These are phyloP conservation scores for Helarctos malayanus DNA, from an alignment of 2,797 vertebrate species.

Conservation along the genomic window DNA sequence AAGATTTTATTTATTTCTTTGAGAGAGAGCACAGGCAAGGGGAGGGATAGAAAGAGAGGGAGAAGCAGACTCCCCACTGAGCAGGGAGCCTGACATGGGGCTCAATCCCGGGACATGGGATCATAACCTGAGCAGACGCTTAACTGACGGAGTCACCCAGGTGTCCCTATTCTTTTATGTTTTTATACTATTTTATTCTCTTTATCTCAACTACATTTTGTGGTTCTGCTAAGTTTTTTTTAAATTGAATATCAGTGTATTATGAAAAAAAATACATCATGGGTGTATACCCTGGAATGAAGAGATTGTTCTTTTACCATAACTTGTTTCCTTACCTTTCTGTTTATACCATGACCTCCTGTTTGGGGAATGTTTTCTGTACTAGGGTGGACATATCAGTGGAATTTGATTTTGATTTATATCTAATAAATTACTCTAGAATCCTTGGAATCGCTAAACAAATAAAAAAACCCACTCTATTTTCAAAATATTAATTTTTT, in stretches of 20 bases:
- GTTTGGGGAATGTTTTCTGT: not conserved
- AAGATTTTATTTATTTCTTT: no score
- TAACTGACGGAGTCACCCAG: no score
- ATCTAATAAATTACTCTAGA: not conserved
- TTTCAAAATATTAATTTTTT: not conserved
- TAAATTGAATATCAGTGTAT: not conserved
- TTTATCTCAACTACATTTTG: not conserved
- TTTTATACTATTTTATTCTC: not conserved
- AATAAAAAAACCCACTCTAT: not conserved
- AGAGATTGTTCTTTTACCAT: not conserved
- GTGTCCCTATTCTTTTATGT: no score
- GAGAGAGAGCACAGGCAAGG: no score
- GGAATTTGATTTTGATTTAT: not conserved
- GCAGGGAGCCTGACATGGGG: no score
- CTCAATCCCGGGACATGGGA: no score
- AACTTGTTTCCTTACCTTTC: not conserved
- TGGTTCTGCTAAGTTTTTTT: not conserved
- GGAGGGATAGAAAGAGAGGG: no score
- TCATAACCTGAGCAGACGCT: no score
- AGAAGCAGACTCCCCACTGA: no score
- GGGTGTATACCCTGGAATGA: not conserved
- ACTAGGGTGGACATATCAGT: accelerated
- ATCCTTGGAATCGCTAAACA: not conserved
- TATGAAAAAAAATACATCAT: not conserved
- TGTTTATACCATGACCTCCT: not conserved